A percentile compares a stretch with the other conserved stretches of the same genome.
Evolutionary conservation across 2,888 invertebrate species (phyloP).

Genomic region (Tipula confusa): DNA sequence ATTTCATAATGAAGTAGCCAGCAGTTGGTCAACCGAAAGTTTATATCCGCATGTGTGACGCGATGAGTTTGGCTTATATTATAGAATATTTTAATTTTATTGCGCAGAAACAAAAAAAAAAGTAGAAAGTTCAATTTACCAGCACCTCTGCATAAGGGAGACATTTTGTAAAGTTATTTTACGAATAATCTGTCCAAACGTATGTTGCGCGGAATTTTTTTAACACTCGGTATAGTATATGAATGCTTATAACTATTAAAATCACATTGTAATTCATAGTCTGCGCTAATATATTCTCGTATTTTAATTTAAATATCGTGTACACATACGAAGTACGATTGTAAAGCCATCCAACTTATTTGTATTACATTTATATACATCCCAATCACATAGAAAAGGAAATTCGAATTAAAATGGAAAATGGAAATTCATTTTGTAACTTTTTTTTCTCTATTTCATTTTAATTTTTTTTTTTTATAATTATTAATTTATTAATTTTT

Average conservation of each 20-base stretch:
- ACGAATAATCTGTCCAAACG: too few relatives aligned
- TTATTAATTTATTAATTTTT: neutral
- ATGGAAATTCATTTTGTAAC: neutral
- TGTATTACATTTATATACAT: neutral
- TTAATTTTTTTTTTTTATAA: neutral
- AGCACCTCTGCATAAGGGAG: too few relatives aligned
- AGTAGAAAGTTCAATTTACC: too few relatives aligned
- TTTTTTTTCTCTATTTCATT: neutral
- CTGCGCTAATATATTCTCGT: neutral
- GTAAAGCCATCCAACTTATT: neutral
- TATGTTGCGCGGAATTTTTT: too few relatives aligned
- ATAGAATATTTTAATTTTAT: too few relatives aligned
- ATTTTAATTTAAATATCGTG: neutral
- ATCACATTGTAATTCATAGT: neutral
- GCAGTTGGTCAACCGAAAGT: too few relatives aligned
- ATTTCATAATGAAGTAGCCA: too few relatives aligned
- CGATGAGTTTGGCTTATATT: too few relatives aligned
- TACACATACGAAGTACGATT: neutral
- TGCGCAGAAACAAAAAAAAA: too few relatives aligned
- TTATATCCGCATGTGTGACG: too few relatives aligned
- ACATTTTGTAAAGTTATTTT: too few relatives aligned
- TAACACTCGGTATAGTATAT: too few relatives aligned
- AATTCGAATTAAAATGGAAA: neutral
- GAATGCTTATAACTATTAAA: conserved; percentile 12
- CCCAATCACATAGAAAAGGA: neutral